Base-by-base conservation (phyloP, 2,797 vertebrate species). In the Naso thynnoides region DNA sequence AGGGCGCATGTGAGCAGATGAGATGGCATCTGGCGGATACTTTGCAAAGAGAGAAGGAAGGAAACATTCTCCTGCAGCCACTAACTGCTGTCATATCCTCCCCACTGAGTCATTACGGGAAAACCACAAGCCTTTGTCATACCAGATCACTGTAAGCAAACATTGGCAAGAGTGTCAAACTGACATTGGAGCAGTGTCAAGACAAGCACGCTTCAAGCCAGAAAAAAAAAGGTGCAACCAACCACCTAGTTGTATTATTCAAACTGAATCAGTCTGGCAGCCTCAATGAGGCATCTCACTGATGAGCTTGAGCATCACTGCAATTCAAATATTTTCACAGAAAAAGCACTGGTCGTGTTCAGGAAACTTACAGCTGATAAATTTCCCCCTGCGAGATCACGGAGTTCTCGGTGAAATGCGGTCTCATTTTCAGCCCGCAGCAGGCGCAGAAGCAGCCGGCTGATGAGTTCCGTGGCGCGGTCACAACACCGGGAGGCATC, bases 361-460 rank as follows among this genome's bases (percentile, higher is more conserved):
- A 19, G 16, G 21, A 8, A 59, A 97, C 97, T 98, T 89, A 98
- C 97, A 97, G 93, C 86, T 95, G 94, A 80, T 95, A 93, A 88
- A 97, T 96, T 74, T 94, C 90, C 83, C 92, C 94, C 87, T 92
- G 96, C 4, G 95, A 96, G 86, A 97, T 94, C 33, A 96, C 95
- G 53, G 96, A 95, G 90, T 95, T 94, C 70, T 94, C 92, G 8
- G 93, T 95, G 87, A 96, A 96, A 83, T 95, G 91, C 21, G 96
- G 96, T 90, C 94, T 96, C 92, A 95, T 95, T 79, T 87, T 89
- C 73, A 54, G 86, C 59, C 55, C 77, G 73, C 89, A 93, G 86
- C 90, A 92, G 75, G 82, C 86, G 90, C 93, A 95, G 72, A 84
- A 78, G 81, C 88, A 90, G 69, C 81, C 85, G 87, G 59, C 59